phyloP scores from a whole-genome alignment of 1,140 invertebrate species.

The Arctopsyche grandis region DNA sequence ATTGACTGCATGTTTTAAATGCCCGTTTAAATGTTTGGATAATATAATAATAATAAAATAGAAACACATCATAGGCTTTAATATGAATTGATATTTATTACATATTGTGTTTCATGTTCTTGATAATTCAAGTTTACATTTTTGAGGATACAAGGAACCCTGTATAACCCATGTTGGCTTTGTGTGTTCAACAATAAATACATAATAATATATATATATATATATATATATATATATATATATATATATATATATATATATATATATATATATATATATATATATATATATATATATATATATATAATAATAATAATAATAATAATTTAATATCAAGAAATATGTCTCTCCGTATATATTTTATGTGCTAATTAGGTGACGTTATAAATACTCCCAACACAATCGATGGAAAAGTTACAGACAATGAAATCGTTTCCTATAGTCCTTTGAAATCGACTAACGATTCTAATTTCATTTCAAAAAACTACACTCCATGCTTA shows the following conservation, averaged over 20 bases:
- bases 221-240: no score
- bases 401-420: conserved; percentile 7
- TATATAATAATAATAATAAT: not conserved
- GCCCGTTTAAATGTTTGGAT: not conserved
- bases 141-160: no score
- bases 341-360: conserved; percentile 17
- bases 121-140: no score
- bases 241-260: no score
- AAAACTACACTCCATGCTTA: not conserved
- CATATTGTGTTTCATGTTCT: no score
- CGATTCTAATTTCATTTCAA: conserved; percentile 13
- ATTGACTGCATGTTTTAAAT: not conserved
- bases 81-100: no score
- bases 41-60: not conserved
- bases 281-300: not conserved
- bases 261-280: not conserved
- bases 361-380: conserved; percentile 15
- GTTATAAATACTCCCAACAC: conserved; percentile 2
- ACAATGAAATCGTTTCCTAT: conserved; percentile 19
- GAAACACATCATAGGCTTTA: no score
- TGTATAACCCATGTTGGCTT: no score
- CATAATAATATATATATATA: no score
- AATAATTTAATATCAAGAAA: not conserved
- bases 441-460: conserved; percentile 12
- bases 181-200: no score